Percentiles rank a stretch among this genome's conserved stretches.
Evolutionary conservation across 2,113 vertebrate species (phyloP).

Genomic region (Hypomesus transpacificus): DNA sequence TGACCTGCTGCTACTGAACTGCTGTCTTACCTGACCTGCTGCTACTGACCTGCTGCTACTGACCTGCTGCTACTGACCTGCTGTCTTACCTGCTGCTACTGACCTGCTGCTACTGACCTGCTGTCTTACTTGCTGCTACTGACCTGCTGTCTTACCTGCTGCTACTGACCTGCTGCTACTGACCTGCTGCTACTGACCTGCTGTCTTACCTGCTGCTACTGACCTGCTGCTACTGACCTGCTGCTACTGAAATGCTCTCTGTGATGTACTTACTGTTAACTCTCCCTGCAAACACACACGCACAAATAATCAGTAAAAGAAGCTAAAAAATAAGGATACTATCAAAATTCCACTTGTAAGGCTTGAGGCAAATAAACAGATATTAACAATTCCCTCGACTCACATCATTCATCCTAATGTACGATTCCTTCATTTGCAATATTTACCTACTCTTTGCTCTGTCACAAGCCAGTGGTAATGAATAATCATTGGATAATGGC

Average conservation of each 20-base stretch:
- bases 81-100: too few species aligned
- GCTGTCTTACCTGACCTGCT: too few species aligned
- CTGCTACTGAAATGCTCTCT: slow-evolving; percentile 11
- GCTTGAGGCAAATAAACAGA: neutral
- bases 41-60: too few species aligned
- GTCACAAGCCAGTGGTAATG: slow-evolving; percentile 52
- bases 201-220: slow-evolving; percentile 12
- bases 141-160: neutral
- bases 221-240: slow-evolving; percentile 2
- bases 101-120: too few species aligned
- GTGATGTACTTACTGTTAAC: slow-evolving; percentile 31
- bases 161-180: neutral
- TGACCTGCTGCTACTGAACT: too few species aligned
- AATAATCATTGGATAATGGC: slow-evolving; percentile 61
- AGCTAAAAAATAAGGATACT: neutral
- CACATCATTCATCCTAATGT: slow-evolving; percentile 38
- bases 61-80: too few species aligned
- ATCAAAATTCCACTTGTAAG: neutral
- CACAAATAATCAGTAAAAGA: slow-evolving; percentile 14
- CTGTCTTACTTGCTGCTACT: too few species aligned
- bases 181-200: neutral
- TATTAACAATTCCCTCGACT: neutral
- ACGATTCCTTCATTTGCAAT: slow-evolving; percentile 16
- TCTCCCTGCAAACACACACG: slow-evolving; percentile 22
- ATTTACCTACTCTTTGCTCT: slow-evolving; percentile 51